phyloP scores from a whole-genome alignment of 2,113 vertebrate genomes.

The human region DNA sequence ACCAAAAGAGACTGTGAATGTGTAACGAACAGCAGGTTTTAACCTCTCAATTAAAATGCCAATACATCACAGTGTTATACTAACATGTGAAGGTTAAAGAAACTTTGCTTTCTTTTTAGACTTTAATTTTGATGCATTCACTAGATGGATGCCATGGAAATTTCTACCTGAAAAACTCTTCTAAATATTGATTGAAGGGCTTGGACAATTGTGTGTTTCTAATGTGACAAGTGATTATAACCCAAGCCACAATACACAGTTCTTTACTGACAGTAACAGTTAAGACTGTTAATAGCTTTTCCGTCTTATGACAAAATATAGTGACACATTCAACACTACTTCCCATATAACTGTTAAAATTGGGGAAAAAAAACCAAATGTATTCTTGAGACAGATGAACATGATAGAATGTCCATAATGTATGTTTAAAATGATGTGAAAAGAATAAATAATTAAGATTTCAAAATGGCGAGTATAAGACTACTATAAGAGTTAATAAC shows the following conservation, averaged over 20 bases:
- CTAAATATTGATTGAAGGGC: conserved; percentile 36
- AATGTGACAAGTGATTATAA: conserved; percentile 70
- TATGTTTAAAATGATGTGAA: conserved; percentile 58
- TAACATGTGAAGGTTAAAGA: conserved; percentile 35
- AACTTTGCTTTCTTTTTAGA: neutral
- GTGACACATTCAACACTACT: conserved; percentile 25
- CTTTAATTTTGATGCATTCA: conserved; percentile 40
- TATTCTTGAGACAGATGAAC: conserved; percentile 22
- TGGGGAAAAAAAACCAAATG: neutral
- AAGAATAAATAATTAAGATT: conserved; percentile 42
- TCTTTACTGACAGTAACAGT: conserved; percentile 51
- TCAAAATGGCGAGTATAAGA: conserved; percentile 29
- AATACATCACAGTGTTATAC: neutral
- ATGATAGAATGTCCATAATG: neutral
- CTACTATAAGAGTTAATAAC: neutral
- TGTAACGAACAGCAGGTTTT: conserved; percentile 10
- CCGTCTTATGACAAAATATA: conserved; percentile 62
- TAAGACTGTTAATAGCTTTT: conserved; percentile 63
- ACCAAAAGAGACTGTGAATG: neutral
- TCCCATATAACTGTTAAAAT: conserved; percentile 40
- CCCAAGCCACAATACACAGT: neutral
- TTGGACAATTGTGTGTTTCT: conserved; percentile 57
- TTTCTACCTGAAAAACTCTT: conserved; percentile 18
- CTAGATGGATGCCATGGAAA: neutral
- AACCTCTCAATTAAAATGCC: conserved; percentile 56